phyloP scores from a whole-genome alignment of 2,797 vertebrate genomes.

The Gymnothorax javanicus region DNA sequence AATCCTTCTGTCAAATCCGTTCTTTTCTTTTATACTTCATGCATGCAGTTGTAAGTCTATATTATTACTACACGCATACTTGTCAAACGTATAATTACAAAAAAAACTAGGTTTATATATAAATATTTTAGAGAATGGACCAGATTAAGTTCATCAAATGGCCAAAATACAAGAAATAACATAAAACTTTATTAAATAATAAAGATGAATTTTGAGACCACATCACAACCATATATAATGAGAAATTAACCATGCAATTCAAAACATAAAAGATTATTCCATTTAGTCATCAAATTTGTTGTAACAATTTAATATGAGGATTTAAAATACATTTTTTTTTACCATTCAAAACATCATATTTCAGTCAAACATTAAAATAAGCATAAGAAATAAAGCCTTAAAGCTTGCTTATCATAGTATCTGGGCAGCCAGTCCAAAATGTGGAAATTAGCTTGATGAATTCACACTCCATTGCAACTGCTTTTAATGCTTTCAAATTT shows the following conservation, averaged over 20 bases:
- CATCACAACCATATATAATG: neutral
- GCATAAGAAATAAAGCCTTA: no score
- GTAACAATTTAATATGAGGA: no score
- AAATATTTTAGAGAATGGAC: neutral
- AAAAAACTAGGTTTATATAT: no score
- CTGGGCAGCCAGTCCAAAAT: neutral
- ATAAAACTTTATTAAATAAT: neutral
- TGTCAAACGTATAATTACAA: no score
- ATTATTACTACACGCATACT: neutral
- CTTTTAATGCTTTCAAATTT: neutral
- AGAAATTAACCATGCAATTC: no score
- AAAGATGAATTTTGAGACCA: neutral
- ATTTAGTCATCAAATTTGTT: no score
- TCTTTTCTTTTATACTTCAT: neutral
- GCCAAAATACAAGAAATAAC: neutral
- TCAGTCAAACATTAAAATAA: no score
- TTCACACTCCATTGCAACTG: neutral
- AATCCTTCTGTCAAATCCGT: neutral
- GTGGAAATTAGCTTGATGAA: neutral
- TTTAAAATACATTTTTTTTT: no score
- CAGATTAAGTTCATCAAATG: neutral
- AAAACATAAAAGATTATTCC: no score
- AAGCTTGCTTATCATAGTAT: neutral
- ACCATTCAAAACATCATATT: no score
- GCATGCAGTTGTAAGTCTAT: neutral